Percentiles rank a stretch among this genome's conserved stretches.
phyloP scores from a whole-genome alignment of 2,113 vertebrate species.

The Poeciliopsis prolifica region DNA sequence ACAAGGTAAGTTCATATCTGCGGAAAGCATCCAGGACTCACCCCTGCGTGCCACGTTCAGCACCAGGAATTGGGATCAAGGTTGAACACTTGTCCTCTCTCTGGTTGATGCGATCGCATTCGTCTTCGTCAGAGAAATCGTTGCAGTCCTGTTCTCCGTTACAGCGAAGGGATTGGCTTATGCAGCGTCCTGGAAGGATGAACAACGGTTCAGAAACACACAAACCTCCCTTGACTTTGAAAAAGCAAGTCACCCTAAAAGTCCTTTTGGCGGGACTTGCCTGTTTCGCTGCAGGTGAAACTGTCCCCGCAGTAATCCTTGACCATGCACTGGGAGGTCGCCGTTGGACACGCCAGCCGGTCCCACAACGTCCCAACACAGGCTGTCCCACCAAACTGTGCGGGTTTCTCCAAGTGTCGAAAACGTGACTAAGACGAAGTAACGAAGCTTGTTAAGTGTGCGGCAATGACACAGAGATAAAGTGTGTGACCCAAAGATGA shows the following conservation, averaged over 20 bases:
- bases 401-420: slow-evolving; percentile 79
- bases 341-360: slow-evolving; percentile 68
- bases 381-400: slow-evolving; percentile 76
- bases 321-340: slow-evolving; percentile 65
- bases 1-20: background rate
- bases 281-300: slow-evolving; percentile 85
- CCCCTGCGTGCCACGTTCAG: slow-evolving; percentile 81
- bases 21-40: slow-evolving; percentile 55
- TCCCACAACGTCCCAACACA: slow-evolving; percentile 85
- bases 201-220: background rate
- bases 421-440: slow-evolving; percentile 78
- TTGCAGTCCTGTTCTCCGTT: slow-evolving; percentile 88
- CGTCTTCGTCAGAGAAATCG: slow-evolving; percentile 84
- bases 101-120: slow-evolving; percentile 73
- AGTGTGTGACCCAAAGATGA: too few relatives aligned
- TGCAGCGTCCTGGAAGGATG: slow-evolving; percentile 84
- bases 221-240: background rate
- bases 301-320: slow-evolving; percentile 81
- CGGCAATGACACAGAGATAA: too few relatives aligned
- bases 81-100: slow-evolving; percentile 77
- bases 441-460: background rate
- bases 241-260: background rate
- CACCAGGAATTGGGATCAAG: slow-evolving; percentile 84
- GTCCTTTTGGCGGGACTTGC: slow-evolving; percentile 66
- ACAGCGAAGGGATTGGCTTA: slow-evolving; percentile 85